A percentile compares a stretch with the other conserved stretches of the same genome.
phyloP scores from a whole-genome alignment of 23 tunicate genomes.

The Phallusia fumigata region DNA sequence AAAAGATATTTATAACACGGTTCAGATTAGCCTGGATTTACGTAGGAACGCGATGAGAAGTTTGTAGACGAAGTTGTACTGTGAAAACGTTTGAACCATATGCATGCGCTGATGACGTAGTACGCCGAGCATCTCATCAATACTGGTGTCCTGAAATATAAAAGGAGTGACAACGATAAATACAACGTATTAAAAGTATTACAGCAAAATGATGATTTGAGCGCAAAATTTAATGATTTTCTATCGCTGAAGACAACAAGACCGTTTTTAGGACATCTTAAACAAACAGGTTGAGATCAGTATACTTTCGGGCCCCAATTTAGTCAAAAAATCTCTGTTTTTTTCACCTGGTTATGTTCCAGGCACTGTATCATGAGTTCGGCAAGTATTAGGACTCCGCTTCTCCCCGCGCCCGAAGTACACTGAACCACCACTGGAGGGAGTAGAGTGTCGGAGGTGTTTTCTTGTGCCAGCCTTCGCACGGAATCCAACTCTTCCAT shows the following conservation, averaged over 20 bases:
- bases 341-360: conserved; percentile 81
- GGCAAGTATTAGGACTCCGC: conserved; percentile 70
- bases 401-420: conserved; percentile 72
- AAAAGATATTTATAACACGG: neutral
- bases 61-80: conserved; percentile 87
- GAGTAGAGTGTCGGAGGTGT: neutral
- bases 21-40: conserved; percentile 72
- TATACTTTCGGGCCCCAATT: too few species aligned
- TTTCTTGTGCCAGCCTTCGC: neutral
- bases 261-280: too few species aligned
- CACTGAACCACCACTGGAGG: conserved; percentile 72
- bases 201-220: neutral
- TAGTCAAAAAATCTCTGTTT: too few species aligned
- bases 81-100: conserved; percentile 80
- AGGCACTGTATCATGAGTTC: conserved; percentile 72
- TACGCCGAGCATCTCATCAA: conserved; percentile 60
- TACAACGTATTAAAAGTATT: too few species aligned
- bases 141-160: conserved; percentile 50
- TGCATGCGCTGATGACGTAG: conserved; percentile 71
- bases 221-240: too few species aligned
- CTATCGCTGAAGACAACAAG: too few species aligned
- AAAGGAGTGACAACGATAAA: too few species aligned
- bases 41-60: conserved; percentile 66
- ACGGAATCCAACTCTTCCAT: neutral
- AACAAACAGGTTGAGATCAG: too few species aligned